Base-by-base conservation (phyloP, 1,140 invertebrate genomes). In the Aphis gossypii region DNA sequence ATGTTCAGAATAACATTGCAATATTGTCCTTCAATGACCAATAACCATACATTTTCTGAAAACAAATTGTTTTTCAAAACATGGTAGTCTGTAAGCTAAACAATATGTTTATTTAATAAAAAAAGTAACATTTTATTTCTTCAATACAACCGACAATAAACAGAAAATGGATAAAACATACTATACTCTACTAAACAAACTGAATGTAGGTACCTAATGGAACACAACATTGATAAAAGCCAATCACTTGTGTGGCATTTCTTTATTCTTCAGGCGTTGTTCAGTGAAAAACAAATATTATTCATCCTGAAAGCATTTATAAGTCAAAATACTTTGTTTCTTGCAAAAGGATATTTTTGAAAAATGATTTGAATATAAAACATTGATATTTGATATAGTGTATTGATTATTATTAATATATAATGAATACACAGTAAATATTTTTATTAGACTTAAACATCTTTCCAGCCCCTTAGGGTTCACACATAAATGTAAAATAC, bases 341-440 rank as follows among this genome's bases (percentile, higher is more conserved):
- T 30, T 68, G 54, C 54, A 68, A 54, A 83, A 92, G 90, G 60
- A 92, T 92, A 92, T 76, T 91, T n/a, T 41, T 56, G 88, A 89
- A 92, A 83, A 92, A 92, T 83, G 8, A 92, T 92, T 51, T 92
- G 68, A 92, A 92, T 76, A 92, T 92, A 51, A 83, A 11, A 76
- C 60, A 76, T n/a, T 76, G 14, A 92, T 92, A 68, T 38, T 83
- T 83, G 35, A 51, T 92, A 92, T 25, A 83, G 90, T 92, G 90
- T 92, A 92, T 92, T 92, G 89, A 90, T 90, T 90, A 92, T 82
- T 68, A 92, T 91, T 91, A 91, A 91, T 35, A 76, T 35, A 91
- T 82, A 48, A 92, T 83, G 14, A 92, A 92, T 92, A 92, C 90
- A 92, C 68, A 38, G 44, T 92, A 92, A 92, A 82, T 41, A 92